A percentile compares a stretch with the other conserved stretches of the same genome.
These are phyloP conservation scores for Priocnemis perturbator DNA, from an alignment of 2,888 invertebrate genomes.

Conservation along the genomic window DNA sequence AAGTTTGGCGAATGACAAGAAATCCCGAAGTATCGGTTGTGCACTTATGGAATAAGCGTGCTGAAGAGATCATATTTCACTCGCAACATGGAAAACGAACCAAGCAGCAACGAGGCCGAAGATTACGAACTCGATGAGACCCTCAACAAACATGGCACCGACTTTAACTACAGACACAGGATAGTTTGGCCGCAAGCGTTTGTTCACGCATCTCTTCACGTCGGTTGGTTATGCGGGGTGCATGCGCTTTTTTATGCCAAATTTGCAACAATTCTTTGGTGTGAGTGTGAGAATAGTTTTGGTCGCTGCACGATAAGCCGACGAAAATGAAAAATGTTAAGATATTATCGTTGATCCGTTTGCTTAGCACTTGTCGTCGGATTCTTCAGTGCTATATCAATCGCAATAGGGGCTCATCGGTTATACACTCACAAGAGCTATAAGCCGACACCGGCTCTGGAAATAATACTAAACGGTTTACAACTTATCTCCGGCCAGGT, in stretches of 20 bases:
- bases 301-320: not conserved
- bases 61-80: too few relatives aligned
- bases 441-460: slow-evolving; percentile 33
- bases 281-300: slow-evolving; percentile 29
- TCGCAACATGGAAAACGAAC: slow-evolving; percentile 11
- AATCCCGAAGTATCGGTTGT: too few relatives aligned
- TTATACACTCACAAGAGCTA: slow-evolving; percentile 46
- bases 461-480: slow-evolving; percentile 32
- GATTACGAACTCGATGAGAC: slow-evolving; percentile 6
- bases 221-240: slow-evolving; percentile 27
- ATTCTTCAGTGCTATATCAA: slow-evolving; percentile 11
- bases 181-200: slow-evolving; percentile 12
- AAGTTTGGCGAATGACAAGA: not conserved
- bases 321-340: slow-evolving; percentile 1
- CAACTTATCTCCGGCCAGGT: slow-evolving; percentile 55
- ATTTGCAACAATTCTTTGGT: slow-evolving; percentile 43
- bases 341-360: not conserved
- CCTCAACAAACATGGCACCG: slow-evolving; percentile 26
- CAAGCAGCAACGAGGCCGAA: not conserved
- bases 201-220: slow-evolving; percentile 18
- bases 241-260: slow-evolving; percentile 32
- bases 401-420: slow-evolving; percentile 49
- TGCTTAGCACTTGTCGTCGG: slow-evolving; percentile 26
- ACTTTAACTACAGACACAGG: slow-evolving; percentile 36
- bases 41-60: too few relatives aligned